These are phyloP conservation scores for Drosophila lacicola DNA, from an alignment of 2,888 invertebrate genomes.

Conservation along the genomic window DNA sequence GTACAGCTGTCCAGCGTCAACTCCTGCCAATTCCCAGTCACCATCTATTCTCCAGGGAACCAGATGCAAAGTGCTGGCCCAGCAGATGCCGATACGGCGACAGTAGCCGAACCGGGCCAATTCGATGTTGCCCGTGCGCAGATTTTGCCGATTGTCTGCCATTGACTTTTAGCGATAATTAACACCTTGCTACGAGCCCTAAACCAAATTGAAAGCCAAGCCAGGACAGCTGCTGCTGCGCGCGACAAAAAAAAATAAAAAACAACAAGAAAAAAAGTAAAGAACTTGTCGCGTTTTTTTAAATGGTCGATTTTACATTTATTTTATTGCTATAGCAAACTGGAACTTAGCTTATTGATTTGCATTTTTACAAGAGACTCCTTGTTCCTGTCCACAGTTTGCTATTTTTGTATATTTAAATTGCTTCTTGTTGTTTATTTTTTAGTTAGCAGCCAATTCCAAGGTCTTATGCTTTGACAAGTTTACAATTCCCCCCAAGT, in stretches of 20 bases:
- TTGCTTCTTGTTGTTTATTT: constrained; percentile 47
- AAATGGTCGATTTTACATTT: constrained; percentile 70
- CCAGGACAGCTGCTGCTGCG: constrained; percentile 26
- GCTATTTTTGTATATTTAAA: constrained; percentile 78
- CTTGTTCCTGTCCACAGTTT: constrained; percentile 63
- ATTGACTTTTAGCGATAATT: constrained; percentile 81
- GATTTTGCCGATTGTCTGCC: constrained; percentile 77
- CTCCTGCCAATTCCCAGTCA: constrained; percentile 6
- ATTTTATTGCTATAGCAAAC: constrained; percentile 72
- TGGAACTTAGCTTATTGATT: constrained; percentile 76
- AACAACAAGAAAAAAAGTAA: constrained; percentile 16
- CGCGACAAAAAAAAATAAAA: constrained; percentile 46
- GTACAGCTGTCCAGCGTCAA: constrained; percentile 62
- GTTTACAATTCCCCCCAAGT: constrained; percentile 8
- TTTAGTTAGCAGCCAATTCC: constrained; percentile 28
- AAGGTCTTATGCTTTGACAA: constrained; percentile 49
- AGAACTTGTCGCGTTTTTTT: constrained; percentile 57
- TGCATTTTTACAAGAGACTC: constrained; percentile 73
- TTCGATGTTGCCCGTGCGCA: constrained; percentile 62
- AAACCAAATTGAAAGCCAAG: constrained; percentile 68
- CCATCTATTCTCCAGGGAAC: constrained; percentile 40
- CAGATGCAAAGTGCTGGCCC: constrained; percentile 48
- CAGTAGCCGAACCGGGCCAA: constrained; percentile 49
- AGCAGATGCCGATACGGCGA: constrained; percentile 50
- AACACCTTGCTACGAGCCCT: constrained; percentile 72